phyloP scores from a whole-genome alignment of 2,888 invertebrate species.

The Cataglyphis rosenhaueri region DNA sequence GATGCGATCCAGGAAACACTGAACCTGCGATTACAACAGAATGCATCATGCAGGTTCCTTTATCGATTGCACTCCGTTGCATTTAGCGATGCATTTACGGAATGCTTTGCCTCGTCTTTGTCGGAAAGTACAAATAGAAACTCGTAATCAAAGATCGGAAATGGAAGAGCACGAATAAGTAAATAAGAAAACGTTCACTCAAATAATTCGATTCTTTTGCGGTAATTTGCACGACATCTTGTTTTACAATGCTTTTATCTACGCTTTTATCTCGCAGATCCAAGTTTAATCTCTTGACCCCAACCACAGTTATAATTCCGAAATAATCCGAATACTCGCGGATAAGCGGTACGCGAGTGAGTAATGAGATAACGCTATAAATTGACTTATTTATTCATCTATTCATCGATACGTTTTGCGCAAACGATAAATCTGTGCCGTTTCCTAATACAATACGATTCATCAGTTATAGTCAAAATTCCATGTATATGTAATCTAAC shows the following conservation, averaged over 20 bases:
- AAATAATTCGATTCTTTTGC: background rate
- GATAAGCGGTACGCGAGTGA: background rate
- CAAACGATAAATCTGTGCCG: slow-evolving; percentile 18
- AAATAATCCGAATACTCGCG: background rate
- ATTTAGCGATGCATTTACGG: slow-evolving; percentile 49
- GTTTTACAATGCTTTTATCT: background rate
- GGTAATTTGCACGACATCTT: background rate
- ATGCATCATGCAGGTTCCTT: slow-evolving; percentile 62
- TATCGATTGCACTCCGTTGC: slow-evolving; percentile 60
- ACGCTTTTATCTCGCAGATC: background rate
- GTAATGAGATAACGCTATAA: slow-evolving; percentile 7
- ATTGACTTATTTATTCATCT: slow-evolving; percentile 42
- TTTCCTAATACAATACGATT: background rate
- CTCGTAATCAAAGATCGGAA: slow-evolving; percentile 27
- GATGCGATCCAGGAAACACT: slow-evolving; percentile 29
- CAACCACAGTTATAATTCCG: background rate
- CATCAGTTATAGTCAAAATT: slow-evolving; percentile 11
- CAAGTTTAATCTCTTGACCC: background rate
- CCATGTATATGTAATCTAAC: background rate
- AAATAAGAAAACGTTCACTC: background rate
- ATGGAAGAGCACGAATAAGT: slow-evolving; percentile 27
- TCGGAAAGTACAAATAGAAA: slow-evolving; percentile 35
- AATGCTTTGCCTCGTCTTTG: slow-evolving; percentile 48
- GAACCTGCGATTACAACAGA: slow-evolving; percentile 51
- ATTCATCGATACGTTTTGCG: background rate